Base-by-base conservation (phyloP, 2,888 invertebrate species). In the Eulithis testata region DNA sequence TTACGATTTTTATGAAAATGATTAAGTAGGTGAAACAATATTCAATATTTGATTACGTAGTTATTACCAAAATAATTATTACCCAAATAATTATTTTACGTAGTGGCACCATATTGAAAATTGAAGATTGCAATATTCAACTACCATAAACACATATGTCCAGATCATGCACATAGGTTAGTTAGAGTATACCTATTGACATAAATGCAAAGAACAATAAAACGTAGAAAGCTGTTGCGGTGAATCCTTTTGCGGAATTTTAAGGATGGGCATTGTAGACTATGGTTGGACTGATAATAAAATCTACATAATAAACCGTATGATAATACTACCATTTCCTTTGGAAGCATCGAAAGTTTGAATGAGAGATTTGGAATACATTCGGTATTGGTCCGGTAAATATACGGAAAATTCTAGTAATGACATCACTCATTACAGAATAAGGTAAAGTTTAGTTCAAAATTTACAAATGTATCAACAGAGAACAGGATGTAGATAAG, bases 221-320 rank as follows among this genome's bases (percentile, higher is more conserved):
- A 72, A 70, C 68, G 58, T 73, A 73, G 71, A 71, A 67, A 72
- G 70, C 11, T 36, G 60, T 36, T 47, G 11, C 60, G 65, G 57
- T 61, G 70, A 63, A 64, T 69, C 68, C 62, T 65, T 72, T 68
- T 66, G 57, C 43, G 53, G 66, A 69, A 61, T 57, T 64, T 70
- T 60, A 68, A 74, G 73, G 70, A 75, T 68, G 37, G 65, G 31
- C 60, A 60, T 40, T 49, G 59, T 71, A 60, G 65, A 58, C 55
- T 56, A 56, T 60, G 21, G 21, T 1, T 21, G 56, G 66, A 43
- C 50, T 72, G 65, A 59, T 60, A 47, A 68, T 53, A 73, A 61
- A 67, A 71, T 70, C 54, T 60, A 65, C 71, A 71, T 70, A 58
- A 58, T 47, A 55, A 72, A 74, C 69, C 60, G 71, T 55, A 49